Base-by-base conservation (phyloP, 2,888 invertebrate species). In the Diaprepes abbreviatus region DNA sequence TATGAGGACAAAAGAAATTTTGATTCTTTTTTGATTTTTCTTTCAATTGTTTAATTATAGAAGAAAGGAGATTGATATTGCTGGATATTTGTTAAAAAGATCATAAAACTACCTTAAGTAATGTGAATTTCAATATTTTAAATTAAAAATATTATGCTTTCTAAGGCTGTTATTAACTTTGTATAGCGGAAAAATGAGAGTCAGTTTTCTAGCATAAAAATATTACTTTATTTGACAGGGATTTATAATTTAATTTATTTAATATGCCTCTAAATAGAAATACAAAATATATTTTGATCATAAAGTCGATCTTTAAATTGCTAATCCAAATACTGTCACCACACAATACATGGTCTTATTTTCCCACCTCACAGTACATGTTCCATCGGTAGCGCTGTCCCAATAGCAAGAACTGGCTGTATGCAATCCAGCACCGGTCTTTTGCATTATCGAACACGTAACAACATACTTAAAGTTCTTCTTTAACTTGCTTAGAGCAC, bases 291-390 rank as follows among this genome's bases (percentile, higher is more conserved):
- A 36, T 6, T 33, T 55, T 17, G 2, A 36, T 45, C 63, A 67
- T 1, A 31, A 35, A 9, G 36, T 24, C 1, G 5, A 35, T 3
- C 6, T 10, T 28, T 74, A 85, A 74, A 84, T 84, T 16, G 92
- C 90, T 48, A 93, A 84, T 31, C 91, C 94, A 86, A 93, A 94
- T 36, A 94, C 90, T 75, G 92, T 93, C 24, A 93, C 91, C 73
- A 94, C 93, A 80, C 93, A 93, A 81, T 93, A 93, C 90, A 94
- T 92, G 71, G 90, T 92, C 83, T 93, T 93, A 83, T 93, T 94
- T 80, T 95, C 94, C 94, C 94, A 95, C 77, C 93, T 89, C 5
- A 93, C 92, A 0, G 93, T 93, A 82, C 92, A 93, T 50, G 92
- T 90, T 77, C 92, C 90, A 83, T 94, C 94, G 0, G 93, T 93